A percentile compares a stretch with the other conserved stretches of the same genome.
These are phyloP conservation scores for Drosophila chauvacae DNA, from an alignment of 1,140 invertebrate genomes.

Conservation along the genomic window DNA sequence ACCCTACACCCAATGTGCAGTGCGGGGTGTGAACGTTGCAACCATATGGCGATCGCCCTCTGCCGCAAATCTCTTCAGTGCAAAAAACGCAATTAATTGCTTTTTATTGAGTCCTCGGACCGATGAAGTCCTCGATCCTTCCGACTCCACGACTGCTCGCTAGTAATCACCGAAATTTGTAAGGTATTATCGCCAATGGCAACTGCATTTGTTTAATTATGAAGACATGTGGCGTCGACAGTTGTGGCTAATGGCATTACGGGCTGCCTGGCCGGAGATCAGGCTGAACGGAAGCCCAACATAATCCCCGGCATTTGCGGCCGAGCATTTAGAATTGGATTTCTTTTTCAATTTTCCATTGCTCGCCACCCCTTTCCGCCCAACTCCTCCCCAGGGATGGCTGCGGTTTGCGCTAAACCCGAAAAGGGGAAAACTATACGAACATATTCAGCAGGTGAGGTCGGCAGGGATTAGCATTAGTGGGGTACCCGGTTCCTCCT, in stretches of 20 bases:
- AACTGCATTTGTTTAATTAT: slow-evolving; percentile 74
- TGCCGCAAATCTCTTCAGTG: slow-evolving; percentile 43
- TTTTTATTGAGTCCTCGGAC: slow-evolving; percentile 70
- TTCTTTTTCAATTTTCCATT: slow-evolving; percentile 37
- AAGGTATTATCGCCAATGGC: slow-evolving; percentile 67
- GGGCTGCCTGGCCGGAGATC: slow-evolving; percentile 26
- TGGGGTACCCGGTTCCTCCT: slow-evolving; percentile 4
- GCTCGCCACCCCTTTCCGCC: slow-evolving; percentile 7
- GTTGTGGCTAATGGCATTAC: slow-evolving; percentile 78
- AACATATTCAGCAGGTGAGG: slow-evolving; percentile 29
- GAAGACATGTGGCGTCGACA: slow-evolving; percentile 80
- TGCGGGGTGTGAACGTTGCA: slow-evolving; percentile 62
- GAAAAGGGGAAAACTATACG: slow-evolving; percentile 15
- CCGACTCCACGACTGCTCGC: background rate
- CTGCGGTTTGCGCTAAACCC: slow-evolving; percentile 53
- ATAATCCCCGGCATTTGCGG: slow-evolving; percentile 73
- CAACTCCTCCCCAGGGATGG: slow-evolving; percentile 16
- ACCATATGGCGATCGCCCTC: slow-evolving; percentile 55
- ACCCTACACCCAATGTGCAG: background rate
- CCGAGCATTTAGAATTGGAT: slow-evolving; percentile 51
- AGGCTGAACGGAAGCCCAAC: slow-evolving; percentile 51
- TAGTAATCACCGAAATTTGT: slow-evolving; percentile 74
- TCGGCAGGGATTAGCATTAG: slow-evolving; percentile 14
- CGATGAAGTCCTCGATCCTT: slow-evolving; percentile 20
- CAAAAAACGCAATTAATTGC: slow-evolving; percentile 79